Base-by-base conservation (phyloP, 2,113 vertebrate genomes). In the Dicaeum eximium region DNA sequence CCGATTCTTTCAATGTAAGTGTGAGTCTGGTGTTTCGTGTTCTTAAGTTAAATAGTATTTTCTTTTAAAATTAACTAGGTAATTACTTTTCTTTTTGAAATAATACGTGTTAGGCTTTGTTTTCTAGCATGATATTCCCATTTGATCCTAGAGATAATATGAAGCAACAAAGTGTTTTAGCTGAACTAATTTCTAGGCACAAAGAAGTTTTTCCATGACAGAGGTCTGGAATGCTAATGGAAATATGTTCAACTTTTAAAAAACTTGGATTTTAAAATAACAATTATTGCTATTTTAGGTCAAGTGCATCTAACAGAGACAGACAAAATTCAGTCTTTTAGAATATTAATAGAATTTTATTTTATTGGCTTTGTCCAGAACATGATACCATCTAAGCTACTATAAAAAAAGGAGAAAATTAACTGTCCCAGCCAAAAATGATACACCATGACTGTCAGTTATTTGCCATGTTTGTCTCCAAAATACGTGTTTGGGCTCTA, bases 1-100 rank as follows among this genome's bases (percentile, higher is more conserved):
- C 99, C 99, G 3, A 99, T 99, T 96, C 98, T 99, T 54, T 99
- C 99, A 72, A 99, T 99, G 99, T 99, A 96, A 98, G 99, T 97
- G 81, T 47, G 7, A 54, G 21, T 15, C 22, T 30, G 23, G 10
- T 57, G 17, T 5, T 74, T 86, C 48, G 7, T 67, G 10, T 38
- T 93, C 44, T 71, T 48, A 83, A 74, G 18, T 56, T 65, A 48
- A 80, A 57, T 38, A 48, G 15, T 53, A 12, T 56, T 88, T 75
- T 82, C 21, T 54, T 65, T 80, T 61, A 30, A n/a, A 75, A 74
- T 73, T 75, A 67, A 40, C 10, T 11, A 42, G 12, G 27, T 56
- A 48, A 33, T 45, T 22, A 12, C 13, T 87, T 93, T 79, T 74
- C 10, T 72, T 45, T 53, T 79, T 79, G 2, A 72, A 81, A 44